Evolutionary conservation across 2,888 invertebrate genomes (phyloP).

Genomic region (Hemithea aestivaria): DNA sequence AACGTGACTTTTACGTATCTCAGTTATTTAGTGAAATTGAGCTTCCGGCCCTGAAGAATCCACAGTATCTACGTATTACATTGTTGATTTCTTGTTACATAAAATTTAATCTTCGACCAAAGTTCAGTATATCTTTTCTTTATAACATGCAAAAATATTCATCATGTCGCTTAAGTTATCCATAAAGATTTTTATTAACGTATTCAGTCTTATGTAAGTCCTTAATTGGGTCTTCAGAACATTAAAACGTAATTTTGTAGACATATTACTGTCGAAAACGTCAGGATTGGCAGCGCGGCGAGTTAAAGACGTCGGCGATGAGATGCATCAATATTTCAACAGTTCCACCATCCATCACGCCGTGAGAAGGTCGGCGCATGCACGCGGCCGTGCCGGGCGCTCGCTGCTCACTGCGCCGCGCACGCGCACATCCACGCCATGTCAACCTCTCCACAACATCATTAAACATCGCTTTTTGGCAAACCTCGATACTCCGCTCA

Average conservation of each 20-base stretch:
- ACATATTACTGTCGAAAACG: conserved; percentile 30
- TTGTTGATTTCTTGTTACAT: no score
- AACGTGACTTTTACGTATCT: no score
- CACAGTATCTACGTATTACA: no score
- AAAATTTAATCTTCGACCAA: no score
- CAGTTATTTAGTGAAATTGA: no score
- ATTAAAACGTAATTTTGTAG: conserved; percentile 11
- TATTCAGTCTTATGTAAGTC: not conserved
- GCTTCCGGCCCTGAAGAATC: no score
- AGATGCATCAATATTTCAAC: conserved; percentile 39
- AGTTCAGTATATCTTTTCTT: no score
- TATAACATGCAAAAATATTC: no score
- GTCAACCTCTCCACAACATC: conserved; percentile 16
- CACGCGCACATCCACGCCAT: conserved; percentile 10
- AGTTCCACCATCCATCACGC: conserved; percentile 39
- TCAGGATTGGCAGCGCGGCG: conserved; percentile 26
- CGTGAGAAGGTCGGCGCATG: conserved; percentile 35
- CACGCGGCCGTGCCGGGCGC: conserved; percentile 14
- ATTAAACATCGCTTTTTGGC: conserved; percentile 27
- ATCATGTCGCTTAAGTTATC: no score
- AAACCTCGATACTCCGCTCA: conserved; percentile 29
- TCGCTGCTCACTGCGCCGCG: conserved; percentile 11
- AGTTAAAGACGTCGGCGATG: conserved; percentile 27
- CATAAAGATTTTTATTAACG: no score
- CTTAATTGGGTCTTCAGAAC: conserved; percentile 1